Percentiles rank a stretch among this genome's conserved stretches.
Evolutionary conservation across 2,888 invertebrate species (phyloP).

Genomic region (Cheilosia impressa): DNA sequence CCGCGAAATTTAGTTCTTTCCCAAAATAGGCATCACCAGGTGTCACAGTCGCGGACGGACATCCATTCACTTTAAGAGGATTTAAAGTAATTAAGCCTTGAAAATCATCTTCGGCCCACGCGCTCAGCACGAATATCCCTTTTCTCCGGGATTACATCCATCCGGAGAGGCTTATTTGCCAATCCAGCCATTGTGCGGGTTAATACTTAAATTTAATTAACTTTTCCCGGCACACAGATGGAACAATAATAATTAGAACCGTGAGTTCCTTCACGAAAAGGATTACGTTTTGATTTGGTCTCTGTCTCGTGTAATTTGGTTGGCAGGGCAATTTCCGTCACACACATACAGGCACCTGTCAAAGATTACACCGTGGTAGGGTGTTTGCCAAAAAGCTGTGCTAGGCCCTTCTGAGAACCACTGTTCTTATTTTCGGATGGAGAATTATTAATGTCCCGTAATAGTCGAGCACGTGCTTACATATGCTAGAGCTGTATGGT

Average conservation of each 20-base stretch:
- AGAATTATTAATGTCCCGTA: constrained; percentile 50
- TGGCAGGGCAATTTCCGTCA: constrained; percentile 59
- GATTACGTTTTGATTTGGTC: constrained; percentile 33
- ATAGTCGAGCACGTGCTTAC: constrained; percentile 53
- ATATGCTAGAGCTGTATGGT: background rate
- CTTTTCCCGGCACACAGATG: background rate
- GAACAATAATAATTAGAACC: constrained; percentile 42
- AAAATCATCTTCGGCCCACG: background rate
- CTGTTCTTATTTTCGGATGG: constrained; percentile 36
- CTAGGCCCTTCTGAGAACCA: constrained; percentile 15
- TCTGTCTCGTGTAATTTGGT: background rate
- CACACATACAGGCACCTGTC: constrained; percentile 55
- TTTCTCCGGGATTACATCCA: constrained; percentile 14
- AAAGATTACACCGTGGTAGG: constrained; percentile 39
- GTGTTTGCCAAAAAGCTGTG: constrained; percentile 54
- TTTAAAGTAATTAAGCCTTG: constrained; percentile 1
- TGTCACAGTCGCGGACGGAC: background rate
- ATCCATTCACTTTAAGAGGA: background rate
- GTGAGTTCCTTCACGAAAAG: constrained; percentile 39
- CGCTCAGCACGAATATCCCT: background rate
- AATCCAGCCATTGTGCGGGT: constrained; percentile 25
- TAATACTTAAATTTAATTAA: constrained; percentile 49
- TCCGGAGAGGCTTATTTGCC: constrained; percentile 13
- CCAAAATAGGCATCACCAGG: constrained; percentile 1
- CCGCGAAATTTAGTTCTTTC: background rate